Evolutionary conservation across 2,888 invertebrate species (phyloP), one percentile per base, ranked within the genome.

Genomic region (Mythimna pallens): DNA sequence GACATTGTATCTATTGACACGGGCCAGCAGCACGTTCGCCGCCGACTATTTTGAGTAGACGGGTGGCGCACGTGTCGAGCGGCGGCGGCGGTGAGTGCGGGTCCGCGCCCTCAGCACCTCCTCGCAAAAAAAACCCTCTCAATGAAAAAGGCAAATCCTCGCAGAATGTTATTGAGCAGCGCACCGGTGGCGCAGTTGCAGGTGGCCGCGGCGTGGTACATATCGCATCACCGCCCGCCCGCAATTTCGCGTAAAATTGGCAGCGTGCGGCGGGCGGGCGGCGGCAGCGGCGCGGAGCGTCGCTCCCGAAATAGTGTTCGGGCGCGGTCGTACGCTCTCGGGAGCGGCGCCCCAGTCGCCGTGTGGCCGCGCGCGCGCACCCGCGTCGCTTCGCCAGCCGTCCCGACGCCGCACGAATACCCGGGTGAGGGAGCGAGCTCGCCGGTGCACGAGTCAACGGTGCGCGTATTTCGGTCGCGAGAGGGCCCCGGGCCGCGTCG

Each of bases 181-280:
- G 84, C 83, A 81, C 81, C 86, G 89, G 86, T 83, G 65, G 69
- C 87, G 89, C 88, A 88, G 87, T 86, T 92, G 93, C 94, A 94
- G 92, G 92, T 93, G 94, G 89, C 89, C 86, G 86, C 88, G 84
- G 90, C 89, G 90, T 91, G 86, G 92, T 92, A 94, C 94, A 95
- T 94, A 95, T 95, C 96, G 95, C 95, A 95, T 95, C 96, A 95
- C 95, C 95, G 96, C 96, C 96, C 95, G 95, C 96, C 96, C 95
- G 96, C 95, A 95, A 95, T 95, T 95, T 95, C 94, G 95, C 96
- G 96, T 96, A 95, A 96, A 96, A 96, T 96, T 96, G 96, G 96
- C 96, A 95, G 95, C 94, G 92, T 92, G 94, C 90, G 92, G 92
- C 94, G 95, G 94, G 94, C 94, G 95, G 95, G 94, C 94, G 92